Evolutionary conservation across 2,888 invertebrate genomes (phyloP).

Genomic region (Sinotaia quadrata): DNA sequence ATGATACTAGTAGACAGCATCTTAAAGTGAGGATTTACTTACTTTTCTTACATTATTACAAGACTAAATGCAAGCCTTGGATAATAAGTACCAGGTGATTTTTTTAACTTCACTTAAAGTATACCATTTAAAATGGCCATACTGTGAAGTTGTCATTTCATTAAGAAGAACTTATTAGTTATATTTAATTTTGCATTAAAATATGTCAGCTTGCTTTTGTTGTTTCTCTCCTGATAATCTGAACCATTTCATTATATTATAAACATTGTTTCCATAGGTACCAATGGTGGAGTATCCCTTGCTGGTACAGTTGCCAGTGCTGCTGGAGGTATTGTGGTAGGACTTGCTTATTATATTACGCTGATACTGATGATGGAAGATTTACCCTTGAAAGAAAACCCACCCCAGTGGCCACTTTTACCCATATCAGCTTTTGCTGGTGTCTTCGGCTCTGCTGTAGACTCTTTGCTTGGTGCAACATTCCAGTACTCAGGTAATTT

Average conservation of each 20-base stretch:
- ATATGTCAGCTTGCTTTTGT: too few relatives aligned
- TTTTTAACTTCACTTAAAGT: too few relatives aligned
- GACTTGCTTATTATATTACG: constrained; percentile 81
- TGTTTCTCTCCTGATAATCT: too few relatives aligned
- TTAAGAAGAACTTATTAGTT: background rate
- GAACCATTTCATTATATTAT: too few relatives aligned
- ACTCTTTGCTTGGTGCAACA: constrained; percentile 88
- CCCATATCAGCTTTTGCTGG: constrained; percentile 83
- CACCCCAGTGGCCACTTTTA: constrained; percentile 84
- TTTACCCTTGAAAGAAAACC: constrained; percentile 46
- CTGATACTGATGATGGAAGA: constrained; percentile 75
- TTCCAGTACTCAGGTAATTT: constrained; percentile 85
- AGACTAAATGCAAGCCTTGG: too few relatives aligned
- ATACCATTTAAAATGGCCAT: too few relatives aligned
- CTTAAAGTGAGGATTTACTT: too few relatives aligned
- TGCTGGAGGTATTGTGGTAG: constrained; percentile 82
- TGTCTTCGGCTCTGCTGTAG: constrained; percentile 84
- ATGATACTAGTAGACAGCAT: too few relatives aligned
- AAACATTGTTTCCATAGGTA: constrained; percentile 77
- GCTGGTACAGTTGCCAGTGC: constrained; percentile 76
- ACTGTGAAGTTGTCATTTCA: background rate
- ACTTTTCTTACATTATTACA: too few relatives aligned
- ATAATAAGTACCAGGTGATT: too few relatives aligned
- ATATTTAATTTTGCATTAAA: too few relatives aligned
- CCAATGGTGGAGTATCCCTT: constrained; percentile 88